Percentiles rank a stretch among this genome's conserved stretches.
Conservation (phyloP, 2,113 vertebrate species). For the Apeltes quadracus region DNA sequence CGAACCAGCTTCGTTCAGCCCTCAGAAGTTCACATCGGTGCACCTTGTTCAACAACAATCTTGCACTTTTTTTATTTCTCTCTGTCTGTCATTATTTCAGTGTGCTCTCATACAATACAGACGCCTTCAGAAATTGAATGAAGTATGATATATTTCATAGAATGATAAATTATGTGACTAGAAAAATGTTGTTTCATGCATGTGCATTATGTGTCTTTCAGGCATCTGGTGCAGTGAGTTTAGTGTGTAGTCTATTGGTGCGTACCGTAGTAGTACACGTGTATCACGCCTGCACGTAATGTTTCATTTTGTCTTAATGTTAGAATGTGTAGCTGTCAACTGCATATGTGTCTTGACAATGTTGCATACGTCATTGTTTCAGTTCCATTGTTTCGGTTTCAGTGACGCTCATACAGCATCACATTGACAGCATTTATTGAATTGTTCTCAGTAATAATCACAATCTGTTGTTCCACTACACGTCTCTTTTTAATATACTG, state of each 20-base stretch:
- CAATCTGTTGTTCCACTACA: neutral
- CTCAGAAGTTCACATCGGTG: constrained; percentile 10
- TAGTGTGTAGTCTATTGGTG: neutral
- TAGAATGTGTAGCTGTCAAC: constrained; percentile 22
- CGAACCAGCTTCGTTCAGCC: constrained; percentile 6
- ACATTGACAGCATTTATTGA: neutral
- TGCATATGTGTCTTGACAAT: constrained; percentile 12
- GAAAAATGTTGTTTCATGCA: neutral
- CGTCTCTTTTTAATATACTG: neutral
- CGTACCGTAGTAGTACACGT: neutral
- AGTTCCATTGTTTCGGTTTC: no score
- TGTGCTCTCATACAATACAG: neutral
- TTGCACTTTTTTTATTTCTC: no score
- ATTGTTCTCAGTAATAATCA: neutral
- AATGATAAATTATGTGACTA: neutral
- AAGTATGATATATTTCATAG: neutral
- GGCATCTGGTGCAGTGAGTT: neutral
- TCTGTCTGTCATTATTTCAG: neutral
- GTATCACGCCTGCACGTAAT: neutral
- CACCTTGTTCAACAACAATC: no score
- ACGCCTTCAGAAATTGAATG: neutral
- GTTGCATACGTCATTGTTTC: no score
- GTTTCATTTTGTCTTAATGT: constrained; percentile 6
- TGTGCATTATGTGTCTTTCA: constrained; percentile 18
- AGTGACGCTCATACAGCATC: constrained; percentile 16